Conservation (phyloP, 2,113 vertebrate species). For the Salvelinus fontinalis region DNA sequence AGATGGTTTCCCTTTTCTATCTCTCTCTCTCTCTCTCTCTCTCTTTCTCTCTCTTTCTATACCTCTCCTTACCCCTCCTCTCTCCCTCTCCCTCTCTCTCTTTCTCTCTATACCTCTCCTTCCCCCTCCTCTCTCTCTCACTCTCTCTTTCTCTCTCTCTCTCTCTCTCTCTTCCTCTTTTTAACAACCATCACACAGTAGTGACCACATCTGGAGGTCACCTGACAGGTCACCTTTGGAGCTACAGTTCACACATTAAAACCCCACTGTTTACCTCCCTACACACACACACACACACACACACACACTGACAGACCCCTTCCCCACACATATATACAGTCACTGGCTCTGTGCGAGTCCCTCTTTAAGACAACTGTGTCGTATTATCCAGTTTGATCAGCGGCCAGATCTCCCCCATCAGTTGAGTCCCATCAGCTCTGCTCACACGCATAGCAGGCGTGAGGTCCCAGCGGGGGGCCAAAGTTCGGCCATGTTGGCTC, state of each 20-base stretch:
- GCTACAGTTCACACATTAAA: neutral
- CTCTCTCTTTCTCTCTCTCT: neutral
- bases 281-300: neutral
- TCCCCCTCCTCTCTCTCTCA: neutral
- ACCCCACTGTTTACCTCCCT: neutral
- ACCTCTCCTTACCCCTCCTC: no score
- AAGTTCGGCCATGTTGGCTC: constrained; percentile 10
- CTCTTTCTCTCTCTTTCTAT: no score
- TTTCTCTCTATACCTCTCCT: no score
- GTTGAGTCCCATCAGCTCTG: neutral
- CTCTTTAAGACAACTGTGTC: neutral
- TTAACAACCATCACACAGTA: neutral
- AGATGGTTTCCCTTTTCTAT: no score
- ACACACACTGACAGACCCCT: neutral
- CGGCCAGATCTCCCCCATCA: neutral
- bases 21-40: no score
- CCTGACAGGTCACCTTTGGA: neutral
- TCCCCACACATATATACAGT: neutral
- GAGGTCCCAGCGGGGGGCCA: neutral
- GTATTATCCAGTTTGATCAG: neutral
- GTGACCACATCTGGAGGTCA: neutral
- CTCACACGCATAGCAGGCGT: neutral
- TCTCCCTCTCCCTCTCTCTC: no score
- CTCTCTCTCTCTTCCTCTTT: no score
- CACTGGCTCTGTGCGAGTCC: neutral